Evolutionary conservation across 2,797 vertebrate species (phyloP).

Genomic region (Xyrichtys novacula): DNA sequence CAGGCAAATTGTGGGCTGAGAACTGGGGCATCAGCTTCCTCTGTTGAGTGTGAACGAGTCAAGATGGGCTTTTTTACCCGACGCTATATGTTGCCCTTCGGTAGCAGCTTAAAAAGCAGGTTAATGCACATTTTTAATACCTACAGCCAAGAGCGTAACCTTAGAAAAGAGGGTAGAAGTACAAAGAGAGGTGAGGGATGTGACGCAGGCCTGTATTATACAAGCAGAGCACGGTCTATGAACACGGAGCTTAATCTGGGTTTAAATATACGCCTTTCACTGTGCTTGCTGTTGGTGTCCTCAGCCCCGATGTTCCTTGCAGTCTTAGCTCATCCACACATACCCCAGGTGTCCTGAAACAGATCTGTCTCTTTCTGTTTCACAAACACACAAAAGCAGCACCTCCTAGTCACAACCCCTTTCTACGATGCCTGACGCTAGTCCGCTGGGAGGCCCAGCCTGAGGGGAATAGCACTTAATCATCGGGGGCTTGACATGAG

Average conservation of each 20-base stretch:
- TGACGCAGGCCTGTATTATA: background rate
- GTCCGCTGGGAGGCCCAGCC: constrained; percentile 38
- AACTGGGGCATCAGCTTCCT: constrained; percentile 29
- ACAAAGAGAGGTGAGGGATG: background rate
- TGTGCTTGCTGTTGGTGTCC: constrained; percentile 13
- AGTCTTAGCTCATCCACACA: constrained; percentile 44
- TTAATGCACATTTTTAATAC: constrained; percentile 27
- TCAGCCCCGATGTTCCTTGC: constrained; percentile 5
- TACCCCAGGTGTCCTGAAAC: constrained; percentile 47
- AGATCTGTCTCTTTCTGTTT: constrained; percentile 32
- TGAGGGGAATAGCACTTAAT: constrained; percentile 52
- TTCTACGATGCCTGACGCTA: constrained; percentile 34
- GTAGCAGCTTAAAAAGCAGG: constrained; percentile 22
- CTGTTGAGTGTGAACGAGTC: constrained; percentile 29
- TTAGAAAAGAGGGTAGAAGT: constrained; percentile 8
- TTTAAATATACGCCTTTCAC: constrained; percentile 34
- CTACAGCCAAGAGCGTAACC: constrained; percentile 26
- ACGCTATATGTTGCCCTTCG: constrained; percentile 8
- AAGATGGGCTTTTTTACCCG: constrained; percentile 19
- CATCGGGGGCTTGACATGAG: constrained; percentile 46
- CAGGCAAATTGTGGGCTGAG: constrained; percentile 46
- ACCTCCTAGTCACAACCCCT: constrained; percentile 28
- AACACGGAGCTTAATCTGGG: constrained; percentile 12
- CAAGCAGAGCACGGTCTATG: background rate
- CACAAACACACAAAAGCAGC: constrained; percentile 24